Evolutionary conservation across 2,888 invertebrate species (phyloP).

Genomic region (Pheosia tremula): DNA sequence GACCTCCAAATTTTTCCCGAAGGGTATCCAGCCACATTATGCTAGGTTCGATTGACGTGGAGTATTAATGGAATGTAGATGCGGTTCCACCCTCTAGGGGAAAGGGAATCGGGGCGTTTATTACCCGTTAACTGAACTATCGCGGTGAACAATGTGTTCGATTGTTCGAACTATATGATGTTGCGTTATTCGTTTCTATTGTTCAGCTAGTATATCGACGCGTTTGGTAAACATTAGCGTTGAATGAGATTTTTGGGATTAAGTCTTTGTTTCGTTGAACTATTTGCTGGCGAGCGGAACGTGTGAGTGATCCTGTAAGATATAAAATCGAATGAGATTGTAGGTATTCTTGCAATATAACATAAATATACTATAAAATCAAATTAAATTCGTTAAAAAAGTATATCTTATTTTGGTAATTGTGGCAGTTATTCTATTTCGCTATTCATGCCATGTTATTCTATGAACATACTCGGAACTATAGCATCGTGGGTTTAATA

Average conservation of each 20-base stretch:
- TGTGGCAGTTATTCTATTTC: too few relatives aligned
- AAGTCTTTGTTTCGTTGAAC: not conserved
- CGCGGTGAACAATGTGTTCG: conserved; percentile 9
- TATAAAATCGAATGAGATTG: too few relatives aligned
- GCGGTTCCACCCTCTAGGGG: conserved; percentile 10
- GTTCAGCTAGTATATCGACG: not conserved
- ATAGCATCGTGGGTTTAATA: too few relatives aligned
- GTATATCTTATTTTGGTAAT: too few relatives aligned
- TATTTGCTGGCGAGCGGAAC: not conserved
- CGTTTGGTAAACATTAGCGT: not conserved
- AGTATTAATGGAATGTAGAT: conserved; percentile 34
- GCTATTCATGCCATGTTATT: too few relatives aligned
- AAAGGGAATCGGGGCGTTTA: conserved; percentile 19
- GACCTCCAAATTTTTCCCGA: not conserved
- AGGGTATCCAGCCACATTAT: conserved; percentile 26
- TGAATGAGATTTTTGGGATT: not conserved
- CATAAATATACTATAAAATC: too few relatives aligned
- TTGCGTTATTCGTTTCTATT: not conserved
- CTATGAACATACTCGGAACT: too few relatives aligned
- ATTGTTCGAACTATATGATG: conserved; percentile 3
- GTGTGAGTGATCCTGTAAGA: not conserved
- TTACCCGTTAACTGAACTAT: conserved; percentile 35
- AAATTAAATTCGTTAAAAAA: too few relatives aligned
- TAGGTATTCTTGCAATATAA: too few relatives aligned
- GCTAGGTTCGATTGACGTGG: conserved; percentile 16